Base-by-base conservation (phyloP, 2,888 invertebrate genomes). In the Agonopterix arenella region DNA sequence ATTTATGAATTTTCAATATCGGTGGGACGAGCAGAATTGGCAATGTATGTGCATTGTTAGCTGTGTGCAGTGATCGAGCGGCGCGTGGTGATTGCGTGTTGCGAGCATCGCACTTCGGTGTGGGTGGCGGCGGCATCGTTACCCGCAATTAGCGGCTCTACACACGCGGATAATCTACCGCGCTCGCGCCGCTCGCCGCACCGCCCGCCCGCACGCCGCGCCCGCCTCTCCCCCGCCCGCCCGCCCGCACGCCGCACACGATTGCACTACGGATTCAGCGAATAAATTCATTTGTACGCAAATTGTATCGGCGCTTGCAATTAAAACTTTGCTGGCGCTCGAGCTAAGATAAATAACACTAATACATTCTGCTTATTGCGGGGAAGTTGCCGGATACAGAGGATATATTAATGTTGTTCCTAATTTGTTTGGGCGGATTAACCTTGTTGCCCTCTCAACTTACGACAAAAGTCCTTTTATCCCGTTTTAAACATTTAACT, bases 231-330 rank as follows among this genome's bases (percentile, higher is more conserved):
- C 68, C 58, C 68, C 50, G 57, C 64, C 65, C 65, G 64, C 65
- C 52, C 48, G 52, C 60, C 62, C 65, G 57, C 62, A 53, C 56
- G 50, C 55, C 69, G 58, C 68, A 75, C 74, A 73, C 81, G 76
- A 80, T 73, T 85, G 86, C 85, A 84, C 80, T 79, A 76, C 82
- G 78, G 80, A 85, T 84, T 80, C 85, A 80, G 81, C 83, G 76
- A 86, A 88, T 88, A 88, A 86, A 88, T 89, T 86, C 89, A 88
- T 89, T 89, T 88, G 83, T 84, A 86, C 84, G 85, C 86, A 86
- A 88, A 89, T 88, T 86, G 86, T 89, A 89, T 89, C 84, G 89
- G 88, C 84, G 84, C 84, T 85, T 81, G 88, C 88, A 89, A 89
- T 89, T 88, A 89, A 89, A 89, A 89, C 88, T 89, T 89, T 88